Evolutionary conservation across 1,140 invertebrate species (phyloP).

Genomic region (Streblospio benedicti): DNA sequence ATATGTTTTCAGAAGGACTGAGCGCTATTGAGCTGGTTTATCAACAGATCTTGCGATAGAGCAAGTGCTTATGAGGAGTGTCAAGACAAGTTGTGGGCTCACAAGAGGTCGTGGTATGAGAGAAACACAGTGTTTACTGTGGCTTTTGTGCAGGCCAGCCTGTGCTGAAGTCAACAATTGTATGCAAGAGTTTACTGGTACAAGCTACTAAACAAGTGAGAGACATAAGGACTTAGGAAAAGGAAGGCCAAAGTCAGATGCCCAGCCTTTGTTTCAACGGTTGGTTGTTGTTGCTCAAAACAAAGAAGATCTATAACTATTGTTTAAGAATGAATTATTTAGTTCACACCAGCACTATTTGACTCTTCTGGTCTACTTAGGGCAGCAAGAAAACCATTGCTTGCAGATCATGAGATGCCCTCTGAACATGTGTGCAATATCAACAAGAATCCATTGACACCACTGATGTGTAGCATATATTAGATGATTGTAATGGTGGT

Average conservation of each 20-base stretch:
- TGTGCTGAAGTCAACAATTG: not conserved
- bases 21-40: conserved; percentile 43
- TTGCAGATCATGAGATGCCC: too few relatives aligned
- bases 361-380: too few relatives aligned
- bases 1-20: conserved; percentile 12
- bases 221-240: conserved; percentile 6
- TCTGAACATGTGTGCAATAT: too few relatives aligned
- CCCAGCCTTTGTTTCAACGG: too few relatives aligned
- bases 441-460: too few relatives aligned
- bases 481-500: too few relatives aligned
- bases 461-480: too few relatives aligned
- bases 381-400: too few relatives aligned
- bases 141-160: not conserved
- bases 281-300: too few relatives aligned
- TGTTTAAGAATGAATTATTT: too few relatives aligned
- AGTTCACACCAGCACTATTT: too few relatives aligned
- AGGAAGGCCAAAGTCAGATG: conserved; percentile 11
- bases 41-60: conserved; percentile 34
- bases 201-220: not conserved
- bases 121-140: not conserved
- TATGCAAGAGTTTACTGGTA: not conserved
- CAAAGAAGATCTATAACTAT: too few relatives aligned
- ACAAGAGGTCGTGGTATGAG: conserved; percentile 11
- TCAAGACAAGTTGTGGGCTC: conserved; percentile 40
- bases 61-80: conserved; percentile 25